Evolutionary conservation across 2,888 invertebrate species (phyloP).

Genomic region (Aphidoletes aphidimyza): DNA sequence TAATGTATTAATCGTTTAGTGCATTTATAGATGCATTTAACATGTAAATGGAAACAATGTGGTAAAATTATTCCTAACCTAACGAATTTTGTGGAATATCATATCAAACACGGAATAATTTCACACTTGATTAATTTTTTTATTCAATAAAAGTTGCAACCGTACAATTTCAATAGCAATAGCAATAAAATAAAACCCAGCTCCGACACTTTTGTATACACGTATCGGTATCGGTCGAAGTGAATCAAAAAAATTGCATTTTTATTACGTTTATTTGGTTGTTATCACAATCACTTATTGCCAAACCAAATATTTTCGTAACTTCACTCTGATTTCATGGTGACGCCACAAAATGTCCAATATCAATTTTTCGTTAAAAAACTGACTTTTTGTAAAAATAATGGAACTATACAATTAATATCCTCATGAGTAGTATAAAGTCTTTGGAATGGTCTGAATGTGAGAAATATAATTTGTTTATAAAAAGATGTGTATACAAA

Average conservation of each 20-base stretch:
- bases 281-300: constrained; percentile 13
- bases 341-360: background rate
- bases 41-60: constrained; percentile 31
- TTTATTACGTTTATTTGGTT: background rate
- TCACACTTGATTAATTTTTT: too few relatives aligned
- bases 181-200: too few relatives aligned
- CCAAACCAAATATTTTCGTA: background rate
- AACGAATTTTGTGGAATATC: too few relatives aligned
- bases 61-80: constrained; percentile 20
- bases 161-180: too few relatives aligned
- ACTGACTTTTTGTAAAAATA: background rate
- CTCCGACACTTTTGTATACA: too few relatives aligned
- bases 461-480: too few relatives aligned
- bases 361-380: background rate
- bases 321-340: background rate
- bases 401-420: too few relatives aligned
- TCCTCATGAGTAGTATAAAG: too few relatives aligned
- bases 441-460: too few relatives aligned
- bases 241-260: background rate
- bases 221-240: background rate
- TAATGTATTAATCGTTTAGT: constrained; percentile 10
- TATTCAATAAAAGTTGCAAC: too few relatives aligned
- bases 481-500: too few relatives aligned
- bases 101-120: too few relatives aligned
- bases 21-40: constrained; percentile 24